phyloP scores from a whole-genome alignment of 2,797 vertebrate species.

The Jordanella pulchra region DNA sequence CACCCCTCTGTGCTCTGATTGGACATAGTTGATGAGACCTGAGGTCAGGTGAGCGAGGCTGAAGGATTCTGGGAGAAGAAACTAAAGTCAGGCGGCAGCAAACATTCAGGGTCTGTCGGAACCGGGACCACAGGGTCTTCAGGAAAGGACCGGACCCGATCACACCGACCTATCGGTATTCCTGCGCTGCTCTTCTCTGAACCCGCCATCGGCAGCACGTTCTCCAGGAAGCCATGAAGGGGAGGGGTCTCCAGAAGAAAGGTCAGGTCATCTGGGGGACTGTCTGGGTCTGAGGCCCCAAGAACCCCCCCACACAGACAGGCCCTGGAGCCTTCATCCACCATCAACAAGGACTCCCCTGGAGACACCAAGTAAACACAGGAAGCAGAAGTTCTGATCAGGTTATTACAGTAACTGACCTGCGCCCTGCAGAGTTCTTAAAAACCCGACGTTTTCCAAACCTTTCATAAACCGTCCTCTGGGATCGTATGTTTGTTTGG shows the following conservation, averaged over 20 bases:
- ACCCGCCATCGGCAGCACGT: constrained; percentile 71
- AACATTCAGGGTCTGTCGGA: background rate
- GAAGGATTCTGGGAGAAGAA: constrained; percentile 71
- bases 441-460: too few species aligned
- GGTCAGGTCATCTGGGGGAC: constrained; percentile 65
- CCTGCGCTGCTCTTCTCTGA: constrained; percentile 78
- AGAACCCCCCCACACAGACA: constrained; percentile 66
- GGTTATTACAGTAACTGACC: too few species aligned
- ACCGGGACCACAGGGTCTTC: background rate
- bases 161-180: constrained; percentile 68
- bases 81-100: background rate
- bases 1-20: constrained; percentile 59
- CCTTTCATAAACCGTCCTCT: too few species aligned
- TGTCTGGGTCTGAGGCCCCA: constrained; percentile 75
- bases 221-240: constrained; percentile 78
- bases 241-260: constrained; percentile 76
- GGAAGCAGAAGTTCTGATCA: too few species aligned
- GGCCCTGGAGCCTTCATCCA: constrained; percentile 72
- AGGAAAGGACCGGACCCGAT: background rate
- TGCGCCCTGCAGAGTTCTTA: too few species aligned
- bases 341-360: constrained; percentile 68
- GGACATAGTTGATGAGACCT: constrained; percentile 74
- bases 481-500: too few species aligned
- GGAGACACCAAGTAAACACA: background rate
- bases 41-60: constrained; percentile 72